These are phyloP conservation scores for Campoletis sonorensis DNA, from an alignment of 1,140 invertebrate genomes.

Conservation along the genomic window DNA sequence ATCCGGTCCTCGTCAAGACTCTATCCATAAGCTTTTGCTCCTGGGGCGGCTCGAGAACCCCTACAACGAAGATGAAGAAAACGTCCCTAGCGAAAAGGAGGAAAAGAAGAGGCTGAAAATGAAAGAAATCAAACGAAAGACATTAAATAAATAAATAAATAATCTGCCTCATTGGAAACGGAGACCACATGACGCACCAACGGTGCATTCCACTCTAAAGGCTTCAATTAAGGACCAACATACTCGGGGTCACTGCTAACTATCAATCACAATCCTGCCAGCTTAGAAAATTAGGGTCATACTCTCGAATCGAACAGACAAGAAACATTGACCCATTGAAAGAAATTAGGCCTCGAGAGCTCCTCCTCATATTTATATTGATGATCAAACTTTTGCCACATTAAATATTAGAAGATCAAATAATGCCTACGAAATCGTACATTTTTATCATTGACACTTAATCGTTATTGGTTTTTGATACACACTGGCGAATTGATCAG, in stretches of 20 bases:
- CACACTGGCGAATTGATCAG: no score
- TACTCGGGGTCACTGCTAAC: constrained; percentile 2
- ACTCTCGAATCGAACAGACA: constrained; percentile 3
- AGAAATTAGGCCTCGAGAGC: not conserved
- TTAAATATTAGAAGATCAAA: no score
- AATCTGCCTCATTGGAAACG: not conserved
- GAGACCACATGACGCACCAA: not conserved
- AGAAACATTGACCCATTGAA: not conserved
- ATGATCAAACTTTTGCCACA: not conserved
- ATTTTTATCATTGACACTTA: no score
- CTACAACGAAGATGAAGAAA: not conserved
- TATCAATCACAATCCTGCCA: constrained; percentile 7
- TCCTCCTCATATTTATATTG: not conserved
- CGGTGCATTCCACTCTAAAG: constrained; percentile 6
- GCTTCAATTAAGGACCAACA: constrained; percentile 6
- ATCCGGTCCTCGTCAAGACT: constrained; percentile 27
- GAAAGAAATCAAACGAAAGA: not conserved
- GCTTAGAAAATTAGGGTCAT: constrained; percentile 7
- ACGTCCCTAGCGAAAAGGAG: not conserved
- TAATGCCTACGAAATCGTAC: no score
- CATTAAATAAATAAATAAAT: not conserved
- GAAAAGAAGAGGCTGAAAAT: not conserved
- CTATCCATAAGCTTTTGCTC: not conserved
- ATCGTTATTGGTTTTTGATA: no score
- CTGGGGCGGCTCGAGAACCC: not conserved